These are phyloP conservation scores for Ellobius talpinus DNA, from an alignment of 2,113 vertebrate genomes.

Conservation along the genomic window DNA sequence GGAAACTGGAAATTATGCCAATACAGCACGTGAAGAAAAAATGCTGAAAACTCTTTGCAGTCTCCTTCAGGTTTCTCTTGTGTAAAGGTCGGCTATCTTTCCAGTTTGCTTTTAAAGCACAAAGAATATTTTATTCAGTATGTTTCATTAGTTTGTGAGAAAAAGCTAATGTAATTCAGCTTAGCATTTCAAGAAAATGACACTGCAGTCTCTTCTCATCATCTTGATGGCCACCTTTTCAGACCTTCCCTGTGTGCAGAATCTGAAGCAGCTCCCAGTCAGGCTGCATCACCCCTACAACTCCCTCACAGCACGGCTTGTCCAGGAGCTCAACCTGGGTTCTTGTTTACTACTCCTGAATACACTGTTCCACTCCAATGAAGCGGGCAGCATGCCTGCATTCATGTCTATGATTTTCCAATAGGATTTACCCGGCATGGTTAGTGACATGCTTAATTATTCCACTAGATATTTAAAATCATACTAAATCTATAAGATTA, in stretches of 20 bases:
- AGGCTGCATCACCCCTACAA: background rate
- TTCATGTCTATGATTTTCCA: background rate
- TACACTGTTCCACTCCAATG: background rate
- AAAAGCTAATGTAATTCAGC: conserved; percentile 42
- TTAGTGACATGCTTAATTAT: background rate
- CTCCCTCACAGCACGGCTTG: background rate
- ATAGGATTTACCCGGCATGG: background rate
- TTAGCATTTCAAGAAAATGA: conserved; percentile 35
- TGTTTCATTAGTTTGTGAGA: conserved; percentile 21
- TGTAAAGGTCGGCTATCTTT: background rate
- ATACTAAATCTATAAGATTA: conserved; percentile 29
- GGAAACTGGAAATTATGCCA: background rate
- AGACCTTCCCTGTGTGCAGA: background rate
- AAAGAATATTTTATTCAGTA: background rate
- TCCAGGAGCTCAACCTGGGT: background rate
- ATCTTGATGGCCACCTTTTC: background rate
- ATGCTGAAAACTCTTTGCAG: background rate
- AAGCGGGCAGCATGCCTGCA: background rate
- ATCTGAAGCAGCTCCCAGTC: background rate
- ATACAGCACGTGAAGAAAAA: background rate
- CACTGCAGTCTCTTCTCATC: background rate
- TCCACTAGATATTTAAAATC: background rate
- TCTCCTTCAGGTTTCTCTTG: background rate
- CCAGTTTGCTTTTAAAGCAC: background rate
- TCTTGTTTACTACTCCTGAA: background rate